These are phyloP conservation scores for Lucifuga dentata DNA, from an alignment of 2,113 vertebrate genomes.

Conservation along the genomic window DNA sequence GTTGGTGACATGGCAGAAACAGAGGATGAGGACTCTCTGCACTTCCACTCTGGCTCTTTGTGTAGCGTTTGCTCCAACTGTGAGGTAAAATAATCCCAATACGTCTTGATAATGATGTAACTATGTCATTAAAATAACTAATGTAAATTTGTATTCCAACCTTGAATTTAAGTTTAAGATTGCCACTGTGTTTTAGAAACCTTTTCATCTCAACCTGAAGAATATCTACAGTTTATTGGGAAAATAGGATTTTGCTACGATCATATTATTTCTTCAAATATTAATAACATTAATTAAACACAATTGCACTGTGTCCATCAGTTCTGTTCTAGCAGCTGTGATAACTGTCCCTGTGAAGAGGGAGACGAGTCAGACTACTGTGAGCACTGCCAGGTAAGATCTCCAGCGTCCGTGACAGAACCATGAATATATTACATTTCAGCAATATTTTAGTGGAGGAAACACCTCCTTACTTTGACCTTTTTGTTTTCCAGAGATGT, in stretches of 20 bases:
- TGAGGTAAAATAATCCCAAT: constrained; percentile 75
- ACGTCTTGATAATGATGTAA: no score
- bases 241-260: background rate
- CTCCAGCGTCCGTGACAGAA: background rate
- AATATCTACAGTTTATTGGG: no score
- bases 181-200: no score
- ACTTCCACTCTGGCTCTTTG: constrained; percentile 85
- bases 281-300: no score
- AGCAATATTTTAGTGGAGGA: no score
- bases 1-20: constrained; percentile 36
- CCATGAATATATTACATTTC: background rate
- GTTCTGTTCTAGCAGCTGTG: constrained; percentile 84
- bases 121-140: no score
- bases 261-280: no score
- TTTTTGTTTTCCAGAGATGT: constrained; percentile 79
- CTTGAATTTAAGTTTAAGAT: no score
- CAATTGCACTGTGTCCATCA: constrained; percentile 42
- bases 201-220: no score
- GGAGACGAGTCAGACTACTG: constrained; percentile 86
- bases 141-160: no score
- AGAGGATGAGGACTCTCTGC: constrained; percentile 32
- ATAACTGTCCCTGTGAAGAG: constrained; percentile 86
- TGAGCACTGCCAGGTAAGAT: constrained; percentile 83
- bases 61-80: constrained; percentile 88
- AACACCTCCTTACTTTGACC: background rate